Evolutionary conservation across 2,113 vertebrate genomes (phyloP), one percentile per base, ranked within the genome.

Genomic region (Lutjanus erythropterus): DNA sequence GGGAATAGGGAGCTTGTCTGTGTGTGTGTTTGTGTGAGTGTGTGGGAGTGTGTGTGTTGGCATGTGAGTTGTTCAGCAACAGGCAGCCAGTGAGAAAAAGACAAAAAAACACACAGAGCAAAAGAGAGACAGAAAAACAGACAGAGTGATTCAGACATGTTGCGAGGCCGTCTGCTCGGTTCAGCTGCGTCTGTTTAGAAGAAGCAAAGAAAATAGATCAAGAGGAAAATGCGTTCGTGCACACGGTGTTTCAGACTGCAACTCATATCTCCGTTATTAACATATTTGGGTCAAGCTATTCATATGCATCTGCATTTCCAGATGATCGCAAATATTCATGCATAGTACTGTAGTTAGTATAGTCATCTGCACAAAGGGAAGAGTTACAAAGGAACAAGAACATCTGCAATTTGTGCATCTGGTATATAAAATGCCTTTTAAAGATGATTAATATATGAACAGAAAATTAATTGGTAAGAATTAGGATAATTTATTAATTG

Each of bases 281-380:
- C 55, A 81, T 52, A 44, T 75, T 55, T 80, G 9, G 65, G 65
- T 77, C 70, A n/a, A 74, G 29, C 42, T 62, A 14, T 52, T 83
- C 29, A 35, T 11, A 14, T n/a, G n/a, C 2, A 42, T 25, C 33
- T 64, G 47, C 1, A 25, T 31, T 41, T 60, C 11, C n/a, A 2
- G 35, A 50, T 27, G 23, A 65, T 11, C 4, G 10, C 3, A 21
- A 14, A 66, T 4, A 19, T 16, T 8, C 3, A 5, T 15, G 7
- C 16, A 12, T 21, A 3, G 19, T 19, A 11, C 25, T 44, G 35
- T 10, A 9, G 25, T 29, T 29, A 5, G 27, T 21, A 27, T 25
- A 14, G 18, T 1, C 3, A 15, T 9, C 5, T 14, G 27, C 39
- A 56, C n/a, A 27, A 25, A 46, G 19, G 6, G 18, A 35, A n/a